A percentile compares a stretch with the other conserved stretches of the same genome.
Evolutionary conservation across 2,797 vertebrate genomes (phyloP).

Genomic region (Sebastes aleutianus): DNA sequence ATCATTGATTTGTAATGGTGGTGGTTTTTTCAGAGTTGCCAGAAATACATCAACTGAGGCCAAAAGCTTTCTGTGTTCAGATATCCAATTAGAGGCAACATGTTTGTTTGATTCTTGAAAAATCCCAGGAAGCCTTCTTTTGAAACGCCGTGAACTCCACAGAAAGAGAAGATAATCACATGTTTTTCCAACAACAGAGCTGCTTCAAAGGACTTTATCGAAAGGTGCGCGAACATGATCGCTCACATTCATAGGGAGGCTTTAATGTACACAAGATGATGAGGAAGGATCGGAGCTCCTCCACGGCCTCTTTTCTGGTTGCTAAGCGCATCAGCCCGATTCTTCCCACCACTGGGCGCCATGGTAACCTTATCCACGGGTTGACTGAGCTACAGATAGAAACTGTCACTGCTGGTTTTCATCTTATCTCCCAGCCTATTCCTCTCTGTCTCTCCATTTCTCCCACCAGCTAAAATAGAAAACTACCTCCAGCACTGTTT

Average conservation of each 20-base stretch:
- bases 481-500: conserved; percentile 10
- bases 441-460: background rate
- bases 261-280: conserved; percentile 36
- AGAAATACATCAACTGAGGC: background rate
- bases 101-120: background rate
- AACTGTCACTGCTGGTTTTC: conserved; percentile 69
- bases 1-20: conserved; percentile 29
- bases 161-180: conserved; percentile 18
- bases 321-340: conserved; percentile 67
- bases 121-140: background rate
- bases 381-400: conserved; percentile 73
- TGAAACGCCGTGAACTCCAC: conserved; percentile 2
- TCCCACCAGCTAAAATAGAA: conserved; percentile 46
- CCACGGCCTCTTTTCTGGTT: conserved; percentile 59
- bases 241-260: background rate
- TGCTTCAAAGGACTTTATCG: conserved; percentile 26
- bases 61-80: background rate
- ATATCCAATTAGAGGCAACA: conserved; percentile 20
- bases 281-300: conserved; percentile 43
- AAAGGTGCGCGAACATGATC: background rate
- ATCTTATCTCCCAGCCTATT: conserved; percentile 39
- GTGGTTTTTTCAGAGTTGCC: background rate
- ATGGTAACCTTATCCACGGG: conserved; percentile 78
- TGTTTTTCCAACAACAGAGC: conserved; percentile 8
- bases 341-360: conserved; percentile 72